Conservation (phyloP, 1,140 invertebrate genomes). For the Drosophila asahinai region DNA sequence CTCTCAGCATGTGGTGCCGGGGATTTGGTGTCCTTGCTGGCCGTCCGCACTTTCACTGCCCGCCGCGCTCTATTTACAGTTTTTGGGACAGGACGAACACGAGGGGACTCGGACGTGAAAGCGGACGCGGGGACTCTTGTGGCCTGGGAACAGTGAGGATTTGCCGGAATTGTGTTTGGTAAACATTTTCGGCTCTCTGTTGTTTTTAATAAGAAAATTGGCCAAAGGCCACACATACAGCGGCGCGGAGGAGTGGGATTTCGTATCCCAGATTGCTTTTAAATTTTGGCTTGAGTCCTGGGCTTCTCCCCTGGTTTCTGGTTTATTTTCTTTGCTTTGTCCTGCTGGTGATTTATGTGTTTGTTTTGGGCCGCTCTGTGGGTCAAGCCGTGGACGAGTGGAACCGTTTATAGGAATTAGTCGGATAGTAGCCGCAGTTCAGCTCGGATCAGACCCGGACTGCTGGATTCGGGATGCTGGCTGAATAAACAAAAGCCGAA, state of each 20-base stretch:
- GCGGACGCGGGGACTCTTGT: slow-evolving; percentile 3
- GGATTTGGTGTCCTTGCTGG: slow-evolving; percentile 66
- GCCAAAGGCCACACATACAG: slow-evolving; percentile 71
- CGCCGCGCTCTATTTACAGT: slow-evolving; percentile 79
- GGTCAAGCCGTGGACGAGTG: slow-evolving; percentile 70
- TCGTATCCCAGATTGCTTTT: slow-evolving; percentile 71
- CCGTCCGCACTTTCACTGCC: slow-evolving; percentile 76
- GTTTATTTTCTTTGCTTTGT: slow-evolving; percentile 48
- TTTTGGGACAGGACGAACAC: slow-evolving; percentile 37
- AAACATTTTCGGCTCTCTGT: slow-evolving; percentile 81
- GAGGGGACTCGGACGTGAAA: neutral
- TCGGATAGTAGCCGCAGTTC: slow-evolving; percentile 53
- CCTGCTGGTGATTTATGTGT: slow-evolving; percentile 76
- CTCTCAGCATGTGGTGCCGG: slow-evolving; percentile 72
- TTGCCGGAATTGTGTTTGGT: slow-evolving; percentile 81
- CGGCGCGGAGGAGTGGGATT: slow-evolving; percentile 27
- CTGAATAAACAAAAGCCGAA: slow-evolving; percentile 66
- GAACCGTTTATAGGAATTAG: slow-evolving; percentile 73
- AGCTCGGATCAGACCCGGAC: slow-evolving; percentile 53
- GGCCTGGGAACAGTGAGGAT: slow-evolving; percentile 53
- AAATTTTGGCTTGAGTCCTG: slow-evolving; percentile 69
- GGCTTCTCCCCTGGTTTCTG: slow-evolving; percentile 36
- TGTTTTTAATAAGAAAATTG: slow-evolving; percentile 84
- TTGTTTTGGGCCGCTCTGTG: slow-evolving; percentile 77
- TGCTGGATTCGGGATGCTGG: slow-evolving; percentile 46